Evolutionary conservation across 2,113 vertebrate genomes (phyloP).

Genomic region (Delphinapterus leucas): DNA sequence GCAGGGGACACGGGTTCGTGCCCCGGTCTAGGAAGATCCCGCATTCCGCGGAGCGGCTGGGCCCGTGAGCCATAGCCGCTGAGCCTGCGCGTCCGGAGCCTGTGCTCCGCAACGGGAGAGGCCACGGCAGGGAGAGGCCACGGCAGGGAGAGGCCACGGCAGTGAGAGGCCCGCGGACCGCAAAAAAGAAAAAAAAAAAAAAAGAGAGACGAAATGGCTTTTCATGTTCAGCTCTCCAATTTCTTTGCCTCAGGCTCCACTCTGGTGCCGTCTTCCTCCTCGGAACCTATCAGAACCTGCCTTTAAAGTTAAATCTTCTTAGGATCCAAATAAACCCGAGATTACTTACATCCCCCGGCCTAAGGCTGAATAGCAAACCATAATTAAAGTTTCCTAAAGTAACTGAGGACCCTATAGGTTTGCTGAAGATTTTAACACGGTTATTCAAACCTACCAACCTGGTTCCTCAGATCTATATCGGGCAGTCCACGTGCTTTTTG

Average conservation of each 20-base stretch:
- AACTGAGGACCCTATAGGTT: neutral
- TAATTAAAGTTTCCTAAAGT: neutral
- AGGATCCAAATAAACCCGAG: neutral
- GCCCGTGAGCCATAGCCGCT: no score
- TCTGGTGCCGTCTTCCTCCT: neutral
- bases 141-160: no score
- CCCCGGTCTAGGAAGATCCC: no score
- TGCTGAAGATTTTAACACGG: neutral
- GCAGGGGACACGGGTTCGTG: no score
- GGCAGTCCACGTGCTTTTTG: neutral
- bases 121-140: no score
- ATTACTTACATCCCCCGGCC: neutral
- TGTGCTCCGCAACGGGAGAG: no score
- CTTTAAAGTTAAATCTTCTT: neutral
- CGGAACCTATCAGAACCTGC: neutral
- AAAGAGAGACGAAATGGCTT: neutral
- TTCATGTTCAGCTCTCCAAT: neutral
- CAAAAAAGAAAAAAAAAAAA: no score
- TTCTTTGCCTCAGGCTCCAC: neutral
- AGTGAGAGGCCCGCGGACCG: no score
- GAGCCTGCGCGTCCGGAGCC: no score
- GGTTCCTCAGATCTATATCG: neutral
- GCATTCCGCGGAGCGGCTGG: no score
- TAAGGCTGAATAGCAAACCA: neutral
- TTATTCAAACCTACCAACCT: neutral